Conservation (phyloP, 2,113 vertebrate species). For the Pavo muticus region DNA sequence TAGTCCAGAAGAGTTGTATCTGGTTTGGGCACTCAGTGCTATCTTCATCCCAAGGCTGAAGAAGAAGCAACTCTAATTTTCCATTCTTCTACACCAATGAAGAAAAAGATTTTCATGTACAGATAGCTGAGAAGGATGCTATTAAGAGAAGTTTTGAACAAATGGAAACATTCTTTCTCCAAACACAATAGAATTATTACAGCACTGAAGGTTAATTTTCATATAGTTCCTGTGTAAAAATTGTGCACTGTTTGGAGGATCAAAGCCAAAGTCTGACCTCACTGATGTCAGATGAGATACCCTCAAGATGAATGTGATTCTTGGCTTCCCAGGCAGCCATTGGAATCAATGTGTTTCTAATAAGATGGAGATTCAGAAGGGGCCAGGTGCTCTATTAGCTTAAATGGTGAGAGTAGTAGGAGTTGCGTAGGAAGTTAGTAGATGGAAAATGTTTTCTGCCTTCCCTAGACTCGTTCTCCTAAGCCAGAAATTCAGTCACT, state of each 20-base stretch:
- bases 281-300: constrained; percentile 55
- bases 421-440: neutral
- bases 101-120: neutral
- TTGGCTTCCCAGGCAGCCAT: constrained; percentile 28
- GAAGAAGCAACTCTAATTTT: neutral
- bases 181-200: neutral
- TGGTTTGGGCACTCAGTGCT: neutral
- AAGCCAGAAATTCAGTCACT: neutral
- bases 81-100: neutral
- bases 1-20: neutral
- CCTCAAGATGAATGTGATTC: constrained; percentile 37
- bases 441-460: constrained; percentile 35
- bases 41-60: neutral
- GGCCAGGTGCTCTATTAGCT: constrained; percentile 46
- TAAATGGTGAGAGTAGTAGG: neutral
- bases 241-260: neutral
- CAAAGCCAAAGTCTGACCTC: constrained; percentile 62
- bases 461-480: neutral
- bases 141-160: neutral
- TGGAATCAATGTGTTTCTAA: constrained; percentile 51
- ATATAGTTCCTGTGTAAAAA: constrained; percentile 5
- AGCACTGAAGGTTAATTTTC: constrained; percentile 38
- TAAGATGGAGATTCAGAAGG: neutral
- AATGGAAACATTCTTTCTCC: neutral
- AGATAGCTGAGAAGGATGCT: neutral